Percentiles rank a stretch among this genome's conserved stretches.
Evolutionary conservation across 2,888 invertebrate genomes (phyloP).

Genomic region (Tenthredo amoena): DNA sequence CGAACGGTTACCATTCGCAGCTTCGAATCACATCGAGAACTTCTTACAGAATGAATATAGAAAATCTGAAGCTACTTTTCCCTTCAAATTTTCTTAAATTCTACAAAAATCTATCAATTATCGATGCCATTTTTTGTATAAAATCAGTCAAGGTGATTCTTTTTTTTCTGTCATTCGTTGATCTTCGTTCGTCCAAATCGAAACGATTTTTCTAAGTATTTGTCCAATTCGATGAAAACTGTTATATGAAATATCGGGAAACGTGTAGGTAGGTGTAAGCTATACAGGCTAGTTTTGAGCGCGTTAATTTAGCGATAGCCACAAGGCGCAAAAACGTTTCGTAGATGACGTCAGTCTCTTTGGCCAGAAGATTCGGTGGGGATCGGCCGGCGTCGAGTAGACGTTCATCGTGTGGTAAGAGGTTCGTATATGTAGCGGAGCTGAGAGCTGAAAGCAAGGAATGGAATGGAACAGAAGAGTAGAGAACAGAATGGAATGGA

Average conservation of each 20-base stretch:
- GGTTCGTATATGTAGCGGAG: background rate
- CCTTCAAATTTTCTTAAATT: too few species aligned
- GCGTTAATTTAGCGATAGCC: constrained; percentile 12
- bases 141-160: too few species aligned
- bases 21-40: too few species aligned
- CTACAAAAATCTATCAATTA: too few species aligned
- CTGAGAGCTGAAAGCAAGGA: background rate
- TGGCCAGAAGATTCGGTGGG: background rate
- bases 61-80: too few species aligned
- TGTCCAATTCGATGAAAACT: too few species aligned
- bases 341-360: constrained; percentile 22
- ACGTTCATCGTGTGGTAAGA: background rate
- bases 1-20: too few species aligned
- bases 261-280: background rate
- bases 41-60: too few species aligned
- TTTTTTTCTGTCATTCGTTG: too few species aligned
- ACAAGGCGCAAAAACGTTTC: background rate
- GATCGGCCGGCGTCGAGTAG: background rate
- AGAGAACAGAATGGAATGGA: constrained; percentile 25
- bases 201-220: too few species aligned
- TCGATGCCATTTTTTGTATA: too few species aligned
- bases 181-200: too few species aligned
- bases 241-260: background rate
- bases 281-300: background rate
- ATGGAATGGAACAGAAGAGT: background rate